Conservation (phyloP, 2,888 invertebrate species). For the Ophion obscuratus region DNA sequence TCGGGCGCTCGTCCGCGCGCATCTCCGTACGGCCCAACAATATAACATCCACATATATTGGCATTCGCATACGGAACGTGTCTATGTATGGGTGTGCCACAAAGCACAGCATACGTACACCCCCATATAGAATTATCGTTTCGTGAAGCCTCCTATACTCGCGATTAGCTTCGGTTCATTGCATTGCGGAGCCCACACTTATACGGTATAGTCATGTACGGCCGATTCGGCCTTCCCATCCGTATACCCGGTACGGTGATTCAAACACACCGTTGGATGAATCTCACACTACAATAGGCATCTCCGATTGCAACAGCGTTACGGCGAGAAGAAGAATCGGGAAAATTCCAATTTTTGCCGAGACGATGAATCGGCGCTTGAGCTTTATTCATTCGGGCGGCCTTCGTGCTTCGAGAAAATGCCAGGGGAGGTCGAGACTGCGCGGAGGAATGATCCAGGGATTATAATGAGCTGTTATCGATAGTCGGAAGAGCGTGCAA, state of each 20-base stretch:
- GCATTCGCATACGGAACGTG: neutral
- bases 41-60: constrained; percentile 9
- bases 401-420: constrained; percentile 6
- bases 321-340: constrained; percentile 5
- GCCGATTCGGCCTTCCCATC: constrained; percentile 13
- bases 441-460: constrained; percentile 13
- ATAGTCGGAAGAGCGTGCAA: constrained; percentile 28
- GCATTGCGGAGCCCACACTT: constrained; percentile 22
- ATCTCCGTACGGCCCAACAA: constrained; percentile 3
- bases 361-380: constrained; percentile 4
- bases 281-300: constrained; percentile 6
- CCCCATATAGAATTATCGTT: constrained; percentile 23
- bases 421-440: constrained; percentile 6
- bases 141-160: constrained; percentile 14
- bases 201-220: constrained; percentile 5
- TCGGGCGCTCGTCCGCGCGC: neutral
- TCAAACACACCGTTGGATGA: constrained; percentile 8
- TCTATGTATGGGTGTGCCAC: neutral
- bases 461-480: constrained; percentile 32
- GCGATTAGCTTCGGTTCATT: constrained; percentile 53
- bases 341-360: neutral
- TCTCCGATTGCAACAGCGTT: neutral
- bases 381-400: neutral
- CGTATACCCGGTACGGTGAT: neutral
- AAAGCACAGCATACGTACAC: neutral